Evolutionary conservation across 2,113 vertebrate genomes (phyloP).

Genomic region (Jacana jacana): DNA sequence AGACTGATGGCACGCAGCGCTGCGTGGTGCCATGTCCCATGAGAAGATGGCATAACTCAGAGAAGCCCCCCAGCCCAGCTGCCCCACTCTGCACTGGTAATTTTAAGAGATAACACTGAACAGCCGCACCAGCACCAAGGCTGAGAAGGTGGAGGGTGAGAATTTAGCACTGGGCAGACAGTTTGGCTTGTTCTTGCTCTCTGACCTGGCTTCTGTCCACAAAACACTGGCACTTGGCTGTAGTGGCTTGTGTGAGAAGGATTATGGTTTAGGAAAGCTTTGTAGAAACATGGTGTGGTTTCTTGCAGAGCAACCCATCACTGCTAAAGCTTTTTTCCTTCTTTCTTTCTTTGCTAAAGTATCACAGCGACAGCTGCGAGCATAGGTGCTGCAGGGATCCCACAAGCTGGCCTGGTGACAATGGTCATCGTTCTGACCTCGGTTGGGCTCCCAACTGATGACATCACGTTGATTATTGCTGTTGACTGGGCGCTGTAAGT

Average conservation of each 20-base stretch:
- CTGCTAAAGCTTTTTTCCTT: neutral
- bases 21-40: accelerated
- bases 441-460: constrained; percentile 93
- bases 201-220: neutral
- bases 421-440: constrained; percentile 99
- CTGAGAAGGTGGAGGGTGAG: neutral
- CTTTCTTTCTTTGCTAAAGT: constrained; percentile 64
- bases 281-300: neutral
- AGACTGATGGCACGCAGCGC: neutral
- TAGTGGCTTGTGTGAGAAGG: neutral
- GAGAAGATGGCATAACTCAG: neutral
- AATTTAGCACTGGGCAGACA: neutral
- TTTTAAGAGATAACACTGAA: neutral
- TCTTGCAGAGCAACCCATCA: neutral
- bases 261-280: neutral
- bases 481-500: constrained; percentile 99
- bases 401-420: constrained; percentile 95
- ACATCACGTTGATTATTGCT: constrained; percentile 95
- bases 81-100: neutral
- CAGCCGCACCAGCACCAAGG: neutral
- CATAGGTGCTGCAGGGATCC: constrained; percentile 96
- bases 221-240: neutral
- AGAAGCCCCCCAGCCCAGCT: neutral
- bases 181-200: neutral
- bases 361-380: constrained; percentile 98